Evolutionary conservation across 2,113 vertebrate species (phyloP), one percentile per base, ranked within the genome.

Genomic region (Ceuthmochares aereus): DNA sequence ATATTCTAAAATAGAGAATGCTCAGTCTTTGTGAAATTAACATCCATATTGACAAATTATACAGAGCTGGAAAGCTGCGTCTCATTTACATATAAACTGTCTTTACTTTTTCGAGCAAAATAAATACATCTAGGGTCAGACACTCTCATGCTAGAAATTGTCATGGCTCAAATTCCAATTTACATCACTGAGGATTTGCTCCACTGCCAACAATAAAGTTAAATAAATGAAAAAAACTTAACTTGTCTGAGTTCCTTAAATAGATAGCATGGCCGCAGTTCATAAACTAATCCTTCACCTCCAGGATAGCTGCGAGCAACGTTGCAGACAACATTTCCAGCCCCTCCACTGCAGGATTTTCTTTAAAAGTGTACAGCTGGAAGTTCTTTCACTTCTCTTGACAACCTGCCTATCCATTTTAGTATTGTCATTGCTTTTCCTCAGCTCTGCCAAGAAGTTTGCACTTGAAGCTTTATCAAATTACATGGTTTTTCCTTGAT

Each of bases 381-480:
- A 70, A 85, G 76, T 36, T 55, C 14, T 91, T 76, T 47, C 51
- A 4, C 69, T 95, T 91, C 59, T 67, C 77, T 77, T 89, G 86
- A 94, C 81, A 94, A 69, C 40, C 82, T 85, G 82, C 89, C 89
- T 86, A 87, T 84, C 87, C 72, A 83, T 93, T 95, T 81, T 77
- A 47, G 89, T 91, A 64, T 77, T 64, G 56, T 81, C 70, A 40
- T 51, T 89, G 62, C 74, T 87, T 93, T 90, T 85, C 89, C 59
- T 64, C 87, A 84, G 66, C 69, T 93, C 82, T 96, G 54, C 76
- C 81, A 92, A 96, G 60, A 95, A 97, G 75, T 90, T 93, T 90
- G 29, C 66, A 60, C 51, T 96, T 56, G 54, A 37, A 93, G 51
- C 51, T 80, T 95, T 90, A 98, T 96, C 87, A 96, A 96, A 96